Conservation (phyloP, 2,888 invertebrate species). For the Dusona sp. region DNA sequence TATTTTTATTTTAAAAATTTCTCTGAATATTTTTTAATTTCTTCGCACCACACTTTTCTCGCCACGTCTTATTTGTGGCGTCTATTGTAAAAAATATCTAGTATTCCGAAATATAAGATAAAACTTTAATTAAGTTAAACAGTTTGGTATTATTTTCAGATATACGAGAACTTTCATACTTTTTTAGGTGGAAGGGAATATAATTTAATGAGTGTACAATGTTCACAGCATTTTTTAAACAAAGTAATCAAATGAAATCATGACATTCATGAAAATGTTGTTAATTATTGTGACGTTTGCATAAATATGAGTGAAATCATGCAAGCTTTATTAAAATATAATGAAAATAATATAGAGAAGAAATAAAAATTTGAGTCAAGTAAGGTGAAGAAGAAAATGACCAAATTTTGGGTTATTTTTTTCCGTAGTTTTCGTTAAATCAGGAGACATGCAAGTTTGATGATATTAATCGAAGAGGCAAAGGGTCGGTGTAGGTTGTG, state of each 20-base stretch:
- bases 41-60: background rate
- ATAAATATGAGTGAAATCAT: background rate
- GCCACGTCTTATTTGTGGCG: background rate
- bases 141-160: too few relatives aligned
- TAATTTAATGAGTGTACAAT: too few relatives aligned
- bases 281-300: too few relatives aligned
- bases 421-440: background rate
- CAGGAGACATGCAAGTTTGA: background rate
- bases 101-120: too few relatives aligned
- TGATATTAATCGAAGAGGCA: constrained; percentile 27
- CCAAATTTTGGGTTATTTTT: background rate
- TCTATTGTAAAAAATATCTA: background rate
- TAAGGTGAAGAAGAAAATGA: background rate
- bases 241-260: background rate
- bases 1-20: background rate
- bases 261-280: too few relatives aligned
- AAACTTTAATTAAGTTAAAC: too few relatives aligned
- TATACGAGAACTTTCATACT: too few relatives aligned
- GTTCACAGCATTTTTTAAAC: too few relatives aligned
- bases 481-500: constrained; percentile 23
- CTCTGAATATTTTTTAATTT: background rate
- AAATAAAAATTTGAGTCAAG: background rate
- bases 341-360: background rate
- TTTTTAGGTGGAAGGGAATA: too few relatives aligned
- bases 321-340: background rate